phyloP scores from a whole-genome alignment of 2,888 invertebrate species.

The Parnassius orleans region DNA sequence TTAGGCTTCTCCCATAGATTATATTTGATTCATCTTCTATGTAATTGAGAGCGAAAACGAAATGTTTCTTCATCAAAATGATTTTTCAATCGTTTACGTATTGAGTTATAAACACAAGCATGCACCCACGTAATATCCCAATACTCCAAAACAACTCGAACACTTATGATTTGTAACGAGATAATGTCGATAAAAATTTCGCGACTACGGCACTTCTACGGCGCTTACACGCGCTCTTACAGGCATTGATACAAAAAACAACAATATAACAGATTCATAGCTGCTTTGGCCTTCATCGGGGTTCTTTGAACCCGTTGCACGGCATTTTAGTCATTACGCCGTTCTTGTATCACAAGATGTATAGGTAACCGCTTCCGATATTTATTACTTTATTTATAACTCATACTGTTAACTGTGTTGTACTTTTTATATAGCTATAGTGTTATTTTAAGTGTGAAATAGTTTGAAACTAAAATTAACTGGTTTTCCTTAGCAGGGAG shows the following conservation, averaged over 20 bases:
- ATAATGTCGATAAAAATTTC: constrained; percentile 2
- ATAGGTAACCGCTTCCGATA: constrained; percentile 43
- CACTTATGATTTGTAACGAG: not conserved
- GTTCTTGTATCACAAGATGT: constrained; percentile 50
- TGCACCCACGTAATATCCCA: no score
- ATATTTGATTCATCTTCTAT: no score
- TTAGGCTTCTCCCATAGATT: no score
- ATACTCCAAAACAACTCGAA: no score
- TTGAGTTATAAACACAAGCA: no score
- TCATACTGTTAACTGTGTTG: constrained; percentile 1
- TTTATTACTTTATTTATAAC: constrained; percentile 20
- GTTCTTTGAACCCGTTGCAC: constrained; percentile 63
- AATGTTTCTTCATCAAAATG: no score
- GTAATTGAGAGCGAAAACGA: no score
- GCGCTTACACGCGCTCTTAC: constrained; percentile 39
- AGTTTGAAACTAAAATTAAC: not conserved
- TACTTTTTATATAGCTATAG: not conserved
- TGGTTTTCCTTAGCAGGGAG: constrained; percentile 48
- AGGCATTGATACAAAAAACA: constrained; percentile 53
- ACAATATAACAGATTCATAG: constrained; percentile 61
- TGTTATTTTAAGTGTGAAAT: not conserved
- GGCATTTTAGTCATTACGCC: constrained; percentile 37
- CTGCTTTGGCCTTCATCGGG: constrained; percentile 56
- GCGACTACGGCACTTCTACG: not conserved
- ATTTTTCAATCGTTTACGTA: no score